Percentiles rank a stretch among this genome's conserved stretches.
Evolutionary conservation across 2,113 vertebrate genomes (phyloP).

Genomic region (Festucalex cinctus): DNA sequence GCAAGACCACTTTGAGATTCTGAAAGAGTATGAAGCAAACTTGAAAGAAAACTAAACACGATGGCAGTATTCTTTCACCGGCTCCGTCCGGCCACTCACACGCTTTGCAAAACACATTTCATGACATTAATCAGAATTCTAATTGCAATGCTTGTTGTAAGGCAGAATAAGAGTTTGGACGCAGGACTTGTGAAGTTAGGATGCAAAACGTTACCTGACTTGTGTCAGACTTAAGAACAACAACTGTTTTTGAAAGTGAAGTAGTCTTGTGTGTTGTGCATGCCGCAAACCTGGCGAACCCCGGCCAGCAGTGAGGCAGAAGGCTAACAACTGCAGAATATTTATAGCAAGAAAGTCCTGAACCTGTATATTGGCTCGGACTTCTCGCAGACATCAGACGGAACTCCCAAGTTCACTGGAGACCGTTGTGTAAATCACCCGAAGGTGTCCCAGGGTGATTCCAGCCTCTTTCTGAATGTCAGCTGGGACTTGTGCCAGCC

Average conservation of each 20-base stretch:
- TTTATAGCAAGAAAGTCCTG: background rate
- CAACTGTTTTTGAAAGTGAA: no score
- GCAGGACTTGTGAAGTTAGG: background rate
- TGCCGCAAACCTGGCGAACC: no score
- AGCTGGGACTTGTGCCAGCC: background rate
- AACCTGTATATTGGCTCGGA: background rate
- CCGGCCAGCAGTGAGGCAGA: no score
- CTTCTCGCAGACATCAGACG: background rate
- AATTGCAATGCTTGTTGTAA: background rate
- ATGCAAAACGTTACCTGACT: background rate
- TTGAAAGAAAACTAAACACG: background rate
- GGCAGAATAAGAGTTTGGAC: background rate
- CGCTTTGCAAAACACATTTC: background rate
- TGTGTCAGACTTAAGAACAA: no score
- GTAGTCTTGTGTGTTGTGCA: no score
- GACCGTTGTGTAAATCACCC: background rate
- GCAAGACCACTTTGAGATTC: constrained; percentile 4
- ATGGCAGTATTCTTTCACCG: background rate
- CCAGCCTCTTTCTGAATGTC: background rate
- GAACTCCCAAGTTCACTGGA: background rate
- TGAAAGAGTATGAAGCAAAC: constrained; percentile 1
- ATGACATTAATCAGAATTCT: background rate
- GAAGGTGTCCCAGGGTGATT: background rate
- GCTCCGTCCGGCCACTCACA: background rate
- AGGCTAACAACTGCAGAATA: background rate